Percentiles rank a stretch among this genome's conserved stretches.
Conservation (phyloP, 2,888 invertebrate species). For the Patella ulyssiponensis region DNA sequence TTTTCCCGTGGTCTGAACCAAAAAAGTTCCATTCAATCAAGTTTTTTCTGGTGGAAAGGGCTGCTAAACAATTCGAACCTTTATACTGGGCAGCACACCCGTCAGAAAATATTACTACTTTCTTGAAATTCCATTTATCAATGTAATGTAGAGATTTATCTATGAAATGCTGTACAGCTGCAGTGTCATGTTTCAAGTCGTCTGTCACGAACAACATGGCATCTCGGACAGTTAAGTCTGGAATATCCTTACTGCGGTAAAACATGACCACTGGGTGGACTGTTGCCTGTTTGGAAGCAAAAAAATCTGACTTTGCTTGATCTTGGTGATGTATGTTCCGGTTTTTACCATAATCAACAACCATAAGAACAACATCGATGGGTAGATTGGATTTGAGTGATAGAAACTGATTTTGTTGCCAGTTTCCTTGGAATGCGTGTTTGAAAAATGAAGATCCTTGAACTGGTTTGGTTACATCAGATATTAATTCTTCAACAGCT, state of each 20-base stretch:
- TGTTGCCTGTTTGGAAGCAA: constrained; percentile 32
- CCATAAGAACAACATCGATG: constrained; percentile 23
- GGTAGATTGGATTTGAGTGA: constrained; percentile 32
- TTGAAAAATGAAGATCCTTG: constrained; percentile 32
- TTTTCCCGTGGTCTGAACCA: not conserved
- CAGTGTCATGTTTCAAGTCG: constrained; percentile 37
- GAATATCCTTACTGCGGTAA: constrained; percentile 18
- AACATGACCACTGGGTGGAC: constrained; percentile 41
- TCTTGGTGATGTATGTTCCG: constrained; percentile 32
- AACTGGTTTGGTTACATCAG: constrained; percentile 32
- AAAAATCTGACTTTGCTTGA: constrained; percentile 37
- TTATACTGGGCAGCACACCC: constrained; percentile 35
- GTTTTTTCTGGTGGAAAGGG: not conserved
- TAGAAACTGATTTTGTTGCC: constrained; percentile 40
- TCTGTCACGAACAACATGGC: constrained; percentile 36
- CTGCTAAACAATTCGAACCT: not conserved
- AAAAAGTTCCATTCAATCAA: not conserved
- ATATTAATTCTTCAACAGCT: not conserved
- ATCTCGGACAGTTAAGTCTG: constrained; percentile 22
- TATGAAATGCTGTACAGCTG: constrained; percentile 37
- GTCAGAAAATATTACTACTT: constrained; percentile 33
- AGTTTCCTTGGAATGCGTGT: constrained; percentile 30
- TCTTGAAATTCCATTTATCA: not conserved
- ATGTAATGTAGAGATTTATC: constrained; percentile 17
- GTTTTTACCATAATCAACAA: constrained; percentile 77